Conservation (phyloP, 2,888 invertebrate genomes). For the Griposia aprilina region DNA sequence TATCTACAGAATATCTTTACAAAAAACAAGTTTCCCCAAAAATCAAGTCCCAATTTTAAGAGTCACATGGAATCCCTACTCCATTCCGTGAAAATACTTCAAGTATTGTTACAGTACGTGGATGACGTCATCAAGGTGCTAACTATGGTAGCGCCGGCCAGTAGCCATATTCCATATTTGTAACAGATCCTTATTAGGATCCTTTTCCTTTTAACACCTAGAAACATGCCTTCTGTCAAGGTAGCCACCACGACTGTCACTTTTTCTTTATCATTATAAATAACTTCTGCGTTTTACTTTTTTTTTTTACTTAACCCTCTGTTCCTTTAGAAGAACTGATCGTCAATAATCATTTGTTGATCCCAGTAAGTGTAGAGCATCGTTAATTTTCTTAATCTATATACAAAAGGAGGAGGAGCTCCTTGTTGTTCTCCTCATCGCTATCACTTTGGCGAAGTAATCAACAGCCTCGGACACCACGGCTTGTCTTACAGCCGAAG, state of each 20-base stretch:
- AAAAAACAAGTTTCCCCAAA: neutral
- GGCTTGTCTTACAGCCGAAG: too few relatives aligned
- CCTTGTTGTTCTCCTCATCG: too few relatives aligned
- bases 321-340: neutral
- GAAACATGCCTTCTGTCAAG: constrained; percentile 2
- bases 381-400: neutral
- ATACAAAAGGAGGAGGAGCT: too few relatives aligned
- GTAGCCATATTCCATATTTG: constrained; percentile 24
- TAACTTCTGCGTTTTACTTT: neutral
- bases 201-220: constrained; percentile 38
- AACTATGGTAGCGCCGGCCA: constrained; percentile 35
- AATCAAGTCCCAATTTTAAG: neutral
- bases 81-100: constrained; percentile 6
- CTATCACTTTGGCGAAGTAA: too few relatives aligned
- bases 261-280: neutral
- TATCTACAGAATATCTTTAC: too few relatives aligned
- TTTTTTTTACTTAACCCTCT: too few relatives aligned
- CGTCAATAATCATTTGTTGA: neutral
- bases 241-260: neutral
- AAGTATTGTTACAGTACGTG: constrained; percentile 22
- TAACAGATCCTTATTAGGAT: constrained; percentile 48
- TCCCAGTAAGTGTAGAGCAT: too few relatives aligned
- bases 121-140: constrained; percentile 54
- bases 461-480: too few relatives aligned
- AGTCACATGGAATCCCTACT: constrained; percentile 18